Evolutionary conservation across 2,888 invertebrate genomes (phyloP).

Genomic region (Cheilosia variabilis): DNA sequence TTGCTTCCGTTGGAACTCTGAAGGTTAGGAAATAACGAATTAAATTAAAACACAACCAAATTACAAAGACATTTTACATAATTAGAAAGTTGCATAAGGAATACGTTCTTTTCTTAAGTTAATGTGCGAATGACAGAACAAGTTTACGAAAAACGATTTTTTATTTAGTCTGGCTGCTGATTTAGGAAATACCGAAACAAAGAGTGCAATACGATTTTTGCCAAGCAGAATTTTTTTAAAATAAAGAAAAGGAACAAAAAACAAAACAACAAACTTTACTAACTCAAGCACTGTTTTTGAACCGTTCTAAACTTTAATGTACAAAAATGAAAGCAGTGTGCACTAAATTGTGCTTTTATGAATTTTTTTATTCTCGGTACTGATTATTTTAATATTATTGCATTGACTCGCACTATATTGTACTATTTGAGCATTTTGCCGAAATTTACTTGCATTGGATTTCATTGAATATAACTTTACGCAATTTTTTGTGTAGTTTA

Average conservation of each 20-base stretch:
- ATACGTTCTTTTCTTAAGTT: constrained; percentile 18
- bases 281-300: constrained; percentile 40
- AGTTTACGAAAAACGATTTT: constrained; percentile 47
- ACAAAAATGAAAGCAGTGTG: constrained; percentile 43
- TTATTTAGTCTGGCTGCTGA: constrained; percentile 40
- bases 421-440: constrained; percentile 3
- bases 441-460: background rate
- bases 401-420: constrained; percentile 43
- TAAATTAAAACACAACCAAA: constrained; percentile 39
- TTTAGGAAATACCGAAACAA: constrained; percentile 28
- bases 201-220: constrained; percentile 71
- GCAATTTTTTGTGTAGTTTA: background rate
- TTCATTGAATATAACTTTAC: background rate
- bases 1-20: constrained; percentile 41
- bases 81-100: constrained; percentile 10
- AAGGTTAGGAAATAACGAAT: constrained; percentile 49
- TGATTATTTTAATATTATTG: constrained; percentile 57
- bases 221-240: constrained; percentile 58
- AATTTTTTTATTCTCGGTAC: constrained; percentile 62
- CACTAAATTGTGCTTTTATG: constrained; percentile 46
- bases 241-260: background rate
- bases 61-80: constrained; percentile 62
- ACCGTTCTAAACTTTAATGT: constrained; percentile 30
- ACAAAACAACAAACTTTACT: background rate
- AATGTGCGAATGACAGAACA: constrained; percentile 68